phyloP scores from a whole-genome alignment of 2,113 vertebrate species.

The Ardeotis arabs region DNA sequence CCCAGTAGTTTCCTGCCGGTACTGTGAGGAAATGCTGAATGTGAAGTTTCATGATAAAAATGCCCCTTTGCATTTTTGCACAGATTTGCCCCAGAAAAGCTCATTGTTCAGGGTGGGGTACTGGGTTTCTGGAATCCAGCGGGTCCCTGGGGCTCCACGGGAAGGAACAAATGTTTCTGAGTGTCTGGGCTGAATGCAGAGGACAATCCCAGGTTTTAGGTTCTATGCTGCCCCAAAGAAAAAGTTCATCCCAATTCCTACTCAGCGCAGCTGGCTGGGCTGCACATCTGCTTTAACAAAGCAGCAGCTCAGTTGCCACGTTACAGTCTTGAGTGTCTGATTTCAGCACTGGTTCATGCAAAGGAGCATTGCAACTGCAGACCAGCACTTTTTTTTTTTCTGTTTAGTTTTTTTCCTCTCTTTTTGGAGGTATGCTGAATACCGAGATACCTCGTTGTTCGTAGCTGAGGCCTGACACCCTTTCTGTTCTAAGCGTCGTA shows the following conservation, averaged over 20 bases:
- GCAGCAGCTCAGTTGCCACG: neutral
- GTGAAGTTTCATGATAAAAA: slow-evolving; percentile 3
- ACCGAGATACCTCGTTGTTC: neutral
- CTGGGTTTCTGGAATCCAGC: neutral
- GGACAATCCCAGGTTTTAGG: slow-evolving; percentile 32
- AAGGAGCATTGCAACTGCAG: neutral
- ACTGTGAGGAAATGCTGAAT: neutral
- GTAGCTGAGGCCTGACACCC: slow-evolving; percentile 14
- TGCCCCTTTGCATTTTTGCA: slow-evolving; percentile 49
- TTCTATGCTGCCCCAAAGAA: neutral
- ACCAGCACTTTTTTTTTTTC: neutral
- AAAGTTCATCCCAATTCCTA: neutral
- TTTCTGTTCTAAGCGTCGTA: slow-evolving; percentile 36
- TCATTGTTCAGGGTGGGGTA: neutral
- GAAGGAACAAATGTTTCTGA: slow-evolving; percentile 23
- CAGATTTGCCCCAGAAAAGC: slow-evolving; percentile 32
- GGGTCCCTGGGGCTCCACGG: neutral
- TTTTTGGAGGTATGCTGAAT: neutral
- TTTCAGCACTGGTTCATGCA: neutral
- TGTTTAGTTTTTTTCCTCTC: neutral
- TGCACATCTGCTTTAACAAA: neutral
- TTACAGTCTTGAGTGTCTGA: neutral
- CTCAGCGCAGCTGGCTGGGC: neutral
- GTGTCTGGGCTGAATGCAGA: slow-evolving; percentile 47
- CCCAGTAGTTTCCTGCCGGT: neutral